Conservation (phyloP, 2,113 vertebrate species). For the Halichoerus grypus region DNA sequence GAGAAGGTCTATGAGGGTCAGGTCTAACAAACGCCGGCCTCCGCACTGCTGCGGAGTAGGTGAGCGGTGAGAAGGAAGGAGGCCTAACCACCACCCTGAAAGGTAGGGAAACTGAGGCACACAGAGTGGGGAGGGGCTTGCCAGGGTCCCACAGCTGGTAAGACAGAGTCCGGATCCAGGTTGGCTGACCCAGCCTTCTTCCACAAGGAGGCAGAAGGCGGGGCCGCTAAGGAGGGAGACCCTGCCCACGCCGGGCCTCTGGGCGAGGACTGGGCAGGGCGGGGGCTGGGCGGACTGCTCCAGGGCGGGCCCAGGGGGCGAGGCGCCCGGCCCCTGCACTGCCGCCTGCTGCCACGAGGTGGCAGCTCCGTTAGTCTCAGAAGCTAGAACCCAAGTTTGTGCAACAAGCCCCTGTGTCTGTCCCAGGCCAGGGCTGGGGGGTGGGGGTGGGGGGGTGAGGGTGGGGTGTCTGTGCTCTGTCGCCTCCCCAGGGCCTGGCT, state of each 20-base stretch:
- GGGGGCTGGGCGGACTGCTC: rapidly evolving
- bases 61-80: not conserved
- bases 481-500: not conserved
- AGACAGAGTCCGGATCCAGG: not conserved
- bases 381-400: not conserved
- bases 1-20: too few species aligned
- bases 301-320: rapidly evolving
- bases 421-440: too few species aligned
- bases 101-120: not conserved
- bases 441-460: too few species aligned
- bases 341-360: not conserved
- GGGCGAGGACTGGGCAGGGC: rapidly evolving
- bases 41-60: rapidly evolving
- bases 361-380: not conserved
- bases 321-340: not conserved
- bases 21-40: too few species aligned
- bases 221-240: not conserved
- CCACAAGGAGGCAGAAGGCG: not conserved
- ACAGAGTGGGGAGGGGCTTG: not conserved
- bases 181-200: not conserved
- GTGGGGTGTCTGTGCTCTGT: not conserved
- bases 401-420: rapidly evolving
- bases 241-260: not conserved
- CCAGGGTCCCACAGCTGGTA: not conserved
- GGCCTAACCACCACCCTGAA: too few species aligned